Evolutionary conservation across 35 echinoderm and acorn worm genomes (phyloP).

Genomic region (Amphiura filiformis): DNA sequence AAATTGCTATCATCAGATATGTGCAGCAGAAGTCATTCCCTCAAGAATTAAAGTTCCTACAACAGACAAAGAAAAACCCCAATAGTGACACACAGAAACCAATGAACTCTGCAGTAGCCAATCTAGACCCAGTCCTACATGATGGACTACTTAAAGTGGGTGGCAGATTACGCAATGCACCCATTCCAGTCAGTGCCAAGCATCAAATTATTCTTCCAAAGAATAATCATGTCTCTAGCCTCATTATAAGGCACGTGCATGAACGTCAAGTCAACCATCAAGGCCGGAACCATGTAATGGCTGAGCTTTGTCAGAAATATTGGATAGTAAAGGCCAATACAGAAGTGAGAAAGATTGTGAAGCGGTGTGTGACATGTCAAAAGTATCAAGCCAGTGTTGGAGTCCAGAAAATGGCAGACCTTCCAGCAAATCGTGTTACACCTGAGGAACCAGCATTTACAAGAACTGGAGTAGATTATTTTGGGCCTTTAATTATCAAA

Average conservation of each 20-base stretch:
- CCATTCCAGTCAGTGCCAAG: slow-evolving; percentile 30
- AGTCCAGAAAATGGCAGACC: slow-evolving; percentile 53
- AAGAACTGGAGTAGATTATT: slow-evolving; percentile 25
- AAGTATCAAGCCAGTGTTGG: background rate
- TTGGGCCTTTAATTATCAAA: slow-evolving; percentile 37
- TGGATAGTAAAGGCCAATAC: slow-evolving; percentile 28
- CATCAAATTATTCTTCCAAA: slow-evolving; percentile 37
- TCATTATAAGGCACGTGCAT: slow-evolving; percentile 44
- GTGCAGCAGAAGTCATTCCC: background rate
- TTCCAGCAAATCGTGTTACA: slow-evolving; percentile 31
- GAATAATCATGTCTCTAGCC: slow-evolving; percentile 32
- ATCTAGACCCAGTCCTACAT: background rate
- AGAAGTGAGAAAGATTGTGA: background rate
- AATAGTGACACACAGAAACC: background rate
- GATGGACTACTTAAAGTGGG: slow-evolving; percentile 39
- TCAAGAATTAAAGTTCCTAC: background rate
- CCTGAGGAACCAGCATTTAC: slow-evolving; percentile 43
- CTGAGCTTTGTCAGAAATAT: slow-evolving; percentile 37
- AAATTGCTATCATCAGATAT: slow-evolving; percentile 18
- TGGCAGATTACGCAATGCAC: slow-evolving; percentile 43
- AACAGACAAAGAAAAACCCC: background rate
- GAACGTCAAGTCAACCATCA: background rate
- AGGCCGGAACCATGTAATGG: slow-evolving; percentile 44
- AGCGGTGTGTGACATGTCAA: background rate
- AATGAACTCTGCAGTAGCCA: background rate